A percentile compares a stretch with the other conserved stretches of the same genome.
These are phyloP conservation scores for Xylocampa areola DNA, from an alignment of 2,888 invertebrate genomes.

Conservation along the genomic window DNA sequence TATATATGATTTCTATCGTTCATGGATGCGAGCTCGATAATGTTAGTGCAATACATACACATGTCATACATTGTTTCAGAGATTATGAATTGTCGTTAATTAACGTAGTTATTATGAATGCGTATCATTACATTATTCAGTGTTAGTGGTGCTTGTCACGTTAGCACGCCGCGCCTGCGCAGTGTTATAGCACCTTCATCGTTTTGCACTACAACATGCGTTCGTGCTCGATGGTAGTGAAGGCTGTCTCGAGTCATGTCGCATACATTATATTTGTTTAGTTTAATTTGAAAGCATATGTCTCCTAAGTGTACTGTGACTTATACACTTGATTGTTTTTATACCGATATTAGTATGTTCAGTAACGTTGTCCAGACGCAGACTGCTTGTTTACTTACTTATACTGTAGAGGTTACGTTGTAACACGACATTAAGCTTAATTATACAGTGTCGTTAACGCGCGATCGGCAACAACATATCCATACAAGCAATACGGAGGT, in stretches of 20 bases:
- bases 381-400: conserved; percentile 51
- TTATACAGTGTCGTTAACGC: conserved; percentile 19
- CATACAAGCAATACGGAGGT: conserved; percentile 16
- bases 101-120: not conserved
- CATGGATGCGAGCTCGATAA: not conserved
- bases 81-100: conserved; percentile 1
- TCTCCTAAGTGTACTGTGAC: not conserved
- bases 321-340: conserved; percentile 12
- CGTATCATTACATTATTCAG: conserved; percentile 11
- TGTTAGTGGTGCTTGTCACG: conserved; percentile 2
- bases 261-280: not conserved
- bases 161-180: not conserved
- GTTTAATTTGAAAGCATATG: not conserved
- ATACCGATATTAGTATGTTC: conserved; percentile 16
- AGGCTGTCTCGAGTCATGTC: not conserved
- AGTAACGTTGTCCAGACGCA: conserved; percentile 20
- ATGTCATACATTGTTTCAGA: conserved; percentile 1
- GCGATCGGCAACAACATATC: conserved; percentile 31
- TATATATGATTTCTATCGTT: conserved; percentile 1
- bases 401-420: conserved; percentile 34
- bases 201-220: not conserved
- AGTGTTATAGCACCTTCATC: not conserved
- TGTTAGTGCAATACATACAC: conserved; percentile 24
- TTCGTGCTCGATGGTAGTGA: not conserved
- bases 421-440: conserved; percentile 41